phyloP scores from a whole-genome alignment of 92 coral and sea anemone species.

The Siderastrea radians region DNA sequence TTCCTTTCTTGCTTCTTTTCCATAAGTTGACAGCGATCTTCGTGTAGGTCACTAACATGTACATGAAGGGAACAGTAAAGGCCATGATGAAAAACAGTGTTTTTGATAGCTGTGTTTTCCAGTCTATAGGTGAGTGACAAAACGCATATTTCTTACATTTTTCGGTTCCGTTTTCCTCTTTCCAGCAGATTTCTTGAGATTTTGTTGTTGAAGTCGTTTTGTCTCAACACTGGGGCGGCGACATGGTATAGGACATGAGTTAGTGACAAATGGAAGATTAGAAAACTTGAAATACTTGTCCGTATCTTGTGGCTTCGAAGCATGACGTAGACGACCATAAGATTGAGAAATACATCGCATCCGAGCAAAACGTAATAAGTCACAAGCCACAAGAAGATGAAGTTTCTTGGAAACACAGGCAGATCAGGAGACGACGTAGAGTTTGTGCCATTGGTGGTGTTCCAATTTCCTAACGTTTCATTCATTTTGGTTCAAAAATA shows the following conservation, averaged over 20 bases:
- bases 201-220: too few relatives aligned
- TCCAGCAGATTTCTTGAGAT: background rate
- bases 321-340: conserved; percentile 45
- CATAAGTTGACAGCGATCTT: conserved; percentile 39
- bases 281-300: conserved; percentile 50
- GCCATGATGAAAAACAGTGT: conserved; percentile 42
- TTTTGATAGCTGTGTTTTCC: conserved; percentile 22
- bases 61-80: conserved; percentile 51
- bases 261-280: conserved; percentile 55
- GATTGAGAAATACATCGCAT: conserved; percentile 22
- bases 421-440: background rate
- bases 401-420: background rate
- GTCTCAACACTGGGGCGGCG: background rate
- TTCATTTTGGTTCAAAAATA: background rate
- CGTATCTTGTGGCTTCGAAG: conserved; percentile 53
- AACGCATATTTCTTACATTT: background rate
- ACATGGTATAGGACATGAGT: conserved; percentile 27
- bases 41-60: conserved; percentile 36
- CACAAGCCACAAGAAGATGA: too few relatives aligned
- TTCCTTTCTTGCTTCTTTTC: conserved; percentile 51
- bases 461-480: conserved; percentile 1
- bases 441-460: background rate
- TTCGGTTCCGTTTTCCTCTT: background rate
- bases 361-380: background rate
- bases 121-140: conserved; percentile 6